Percentiles rank a stretch among this genome's conserved stretches.
Conservation (phyloP, 1,140 invertebrate species). For the Diabrotica undecimpunctata region DNA sequence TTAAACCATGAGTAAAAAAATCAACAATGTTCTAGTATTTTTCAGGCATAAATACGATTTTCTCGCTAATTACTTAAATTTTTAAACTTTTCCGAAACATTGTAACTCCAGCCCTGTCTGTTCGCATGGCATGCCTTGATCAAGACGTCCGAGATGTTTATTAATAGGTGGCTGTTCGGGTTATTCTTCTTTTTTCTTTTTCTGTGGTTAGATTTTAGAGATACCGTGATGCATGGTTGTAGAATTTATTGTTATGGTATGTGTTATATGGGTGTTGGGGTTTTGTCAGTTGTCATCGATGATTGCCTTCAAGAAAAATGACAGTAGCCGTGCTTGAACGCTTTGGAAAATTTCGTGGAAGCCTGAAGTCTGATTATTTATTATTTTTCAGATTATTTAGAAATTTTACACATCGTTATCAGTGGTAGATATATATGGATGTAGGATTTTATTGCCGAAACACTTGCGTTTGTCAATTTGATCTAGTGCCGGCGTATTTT, state of each 20-base stretch:
- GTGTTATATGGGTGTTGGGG: conserved; percentile 12
- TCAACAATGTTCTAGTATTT: no score
- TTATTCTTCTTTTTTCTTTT: conserved; percentile 8
- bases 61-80: no score
- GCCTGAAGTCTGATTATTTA: background rate
- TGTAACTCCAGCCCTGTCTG: background rate
- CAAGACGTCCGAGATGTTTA: conserved; percentile 21
- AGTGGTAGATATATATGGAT: no score
- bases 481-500: no score
- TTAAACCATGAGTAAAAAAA: no score
- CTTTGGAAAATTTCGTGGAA: background rate
- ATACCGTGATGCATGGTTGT: conserved; percentile 16
- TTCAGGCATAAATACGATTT: no score
- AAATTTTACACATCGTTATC: no score
- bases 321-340: background rate
- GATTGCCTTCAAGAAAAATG: conserved; percentile 4
- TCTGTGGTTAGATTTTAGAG: conserved; percentile 14
- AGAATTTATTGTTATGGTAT: conserved; percentile 17
- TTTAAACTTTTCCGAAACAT: no score
- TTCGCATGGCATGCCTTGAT: conserved; percentile 13
- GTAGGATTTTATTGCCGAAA: no score
- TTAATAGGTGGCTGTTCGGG: conserved; percentile 14
- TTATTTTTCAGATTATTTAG: background rate
- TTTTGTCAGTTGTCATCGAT: conserved; percentile 11
- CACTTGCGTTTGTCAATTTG: no score